Base-by-base conservation (phyloP, 2,888 invertebrate genomes). In the Idaea aversata region DNA sequence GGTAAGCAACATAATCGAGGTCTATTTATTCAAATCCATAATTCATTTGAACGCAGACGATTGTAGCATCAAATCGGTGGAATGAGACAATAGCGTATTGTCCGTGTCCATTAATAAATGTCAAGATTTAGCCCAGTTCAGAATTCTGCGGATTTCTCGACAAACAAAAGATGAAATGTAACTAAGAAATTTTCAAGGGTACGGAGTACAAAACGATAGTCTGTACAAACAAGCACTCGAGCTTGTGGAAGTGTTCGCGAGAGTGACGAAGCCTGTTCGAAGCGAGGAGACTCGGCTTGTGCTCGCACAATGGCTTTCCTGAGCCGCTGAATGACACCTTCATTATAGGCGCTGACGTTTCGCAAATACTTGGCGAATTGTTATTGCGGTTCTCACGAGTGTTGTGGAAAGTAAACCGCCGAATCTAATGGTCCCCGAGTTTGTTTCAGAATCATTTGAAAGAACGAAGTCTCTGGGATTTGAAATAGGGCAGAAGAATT, bases 321-420 rank as follows among this genome's bases (percentile, higher is more conserved):
- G 79, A 86, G 81, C 80, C 72, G 69, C 78, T 85, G 82, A 86
- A 86, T 87, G 88, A 88, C 87, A 84, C 84, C 84, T 88, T 88
- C 86, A 89, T 89, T 89, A 88, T 80, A 79, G 77, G 68, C 75
- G 82, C 78, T 87, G 88, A 88, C 87, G 83, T 83, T 82, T 84
- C 78, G 77, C 80, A 83, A 87, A 87, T 86, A 85, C 84, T 84
- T 80, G 63, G 75, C 75, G 80, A 84, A 86, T 85, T 87, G 85
- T 87, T 84, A 74, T 75, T 74, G 67, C 75, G 67, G 36, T 61
- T 64, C 60, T 15, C 64, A 71, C 65, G 69, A 79, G 77, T 77
- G 74, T 75, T 77, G 73, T 74, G 76, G 79, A 78, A 81, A 80
- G 79, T 79, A 77, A 72, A 69, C 72, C 69, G 60, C 63, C 65